These are phyloP conservation scores for Stegodyphus dumicola DNA, from an alignment of 1,140 invertebrate genomes.

Conservation along the genomic window DNA sequence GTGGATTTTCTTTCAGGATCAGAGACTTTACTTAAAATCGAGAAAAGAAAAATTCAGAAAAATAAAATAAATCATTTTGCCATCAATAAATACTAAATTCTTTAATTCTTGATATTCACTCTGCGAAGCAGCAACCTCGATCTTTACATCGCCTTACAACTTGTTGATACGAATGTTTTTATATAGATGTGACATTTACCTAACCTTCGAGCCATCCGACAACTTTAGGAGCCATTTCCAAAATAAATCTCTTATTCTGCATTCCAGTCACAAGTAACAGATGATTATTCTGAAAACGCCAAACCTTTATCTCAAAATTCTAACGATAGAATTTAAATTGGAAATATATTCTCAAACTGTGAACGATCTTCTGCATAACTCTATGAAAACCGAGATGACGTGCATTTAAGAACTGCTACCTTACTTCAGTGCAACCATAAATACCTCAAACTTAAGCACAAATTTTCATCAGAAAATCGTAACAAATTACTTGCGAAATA, in stretches of 20 bases:
- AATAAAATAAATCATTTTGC: no score
- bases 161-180: not conserved
- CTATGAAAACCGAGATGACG: no score
- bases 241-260: not conserved
- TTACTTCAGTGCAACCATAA: no score
- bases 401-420: no score
- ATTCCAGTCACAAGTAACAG: not conserved
- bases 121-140: not conserved
- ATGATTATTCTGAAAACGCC: not conserved
- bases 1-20: not conserved
- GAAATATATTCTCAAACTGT: not conserved
- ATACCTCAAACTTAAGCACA: no score
- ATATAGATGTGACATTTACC: not conserved
- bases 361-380: not conserved
- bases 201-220: not conserved
- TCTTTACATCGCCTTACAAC: not conserved
- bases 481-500: no score
- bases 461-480: no score
- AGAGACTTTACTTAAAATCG: no score
- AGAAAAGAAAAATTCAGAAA: no score
- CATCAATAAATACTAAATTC: no score
- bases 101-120: not conserved
- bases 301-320: not conserved
- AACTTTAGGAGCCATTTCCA: not conserved
- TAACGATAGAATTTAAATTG: not conserved